Conservation (phyloP, 2,113 vertebrate species). For the Nipponia nippon region DNA sequence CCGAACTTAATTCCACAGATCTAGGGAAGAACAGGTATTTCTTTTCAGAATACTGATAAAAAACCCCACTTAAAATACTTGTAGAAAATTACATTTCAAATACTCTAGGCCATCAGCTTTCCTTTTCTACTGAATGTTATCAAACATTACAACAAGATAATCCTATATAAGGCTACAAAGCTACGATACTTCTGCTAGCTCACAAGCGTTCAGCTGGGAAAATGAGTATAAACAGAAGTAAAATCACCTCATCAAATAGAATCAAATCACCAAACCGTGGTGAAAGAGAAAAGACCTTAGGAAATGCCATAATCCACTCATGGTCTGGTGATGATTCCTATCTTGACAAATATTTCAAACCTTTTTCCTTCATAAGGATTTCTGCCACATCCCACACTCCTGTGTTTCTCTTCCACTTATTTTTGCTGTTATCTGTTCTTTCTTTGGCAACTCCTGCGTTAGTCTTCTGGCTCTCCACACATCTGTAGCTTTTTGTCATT, state of each 20-base stretch:
- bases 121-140: neutral
- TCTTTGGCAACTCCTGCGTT: neutral
- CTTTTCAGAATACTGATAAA: neutral
- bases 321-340: neutral
- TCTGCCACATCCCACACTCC: neutral
- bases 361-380: neutral
- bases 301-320: neutral
- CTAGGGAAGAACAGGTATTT: neutral
- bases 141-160: neutral
- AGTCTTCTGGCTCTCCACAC: neutral
- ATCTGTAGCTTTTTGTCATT: neutral
- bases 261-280: neutral
- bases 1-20: neutral
- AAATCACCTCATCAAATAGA: neutral
- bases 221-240: neutral
- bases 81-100: neutral
- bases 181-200: neutral
- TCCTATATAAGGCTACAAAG: neutral
- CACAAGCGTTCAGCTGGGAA: neutral
- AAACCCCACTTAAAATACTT: neutral
- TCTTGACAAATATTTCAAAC: neutral
- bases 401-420: neutral
- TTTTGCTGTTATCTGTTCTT: neutral
- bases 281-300: neutral
- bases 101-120: neutral